Evolutionary conservation across 2,797 vertebrate species (phyloP), one percentile per base, ranked within the genome.

Genomic region (Octomys mimax): DNA sequence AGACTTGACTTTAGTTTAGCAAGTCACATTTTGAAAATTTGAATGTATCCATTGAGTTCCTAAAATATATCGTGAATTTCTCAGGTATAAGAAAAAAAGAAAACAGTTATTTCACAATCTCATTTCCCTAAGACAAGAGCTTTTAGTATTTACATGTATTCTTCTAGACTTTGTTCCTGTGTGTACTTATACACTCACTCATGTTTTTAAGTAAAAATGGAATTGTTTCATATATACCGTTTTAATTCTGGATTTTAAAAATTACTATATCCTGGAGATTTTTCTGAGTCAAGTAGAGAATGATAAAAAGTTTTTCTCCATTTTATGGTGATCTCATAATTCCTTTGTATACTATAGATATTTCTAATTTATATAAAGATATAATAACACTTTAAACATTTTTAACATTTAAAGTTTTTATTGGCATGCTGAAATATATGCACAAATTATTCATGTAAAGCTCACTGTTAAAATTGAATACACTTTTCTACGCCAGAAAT

Each of bases 1-100:
- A 59, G 62, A 97, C 73, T 39, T 84, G 75, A 92, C 46, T 31
- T 57, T 96, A 84, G 39, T 78, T 97, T 94, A 87, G 95, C 66
- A 96, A 71, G 39, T 81, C 92, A 84, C 24, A 80, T 92, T 96
- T 94, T 87, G 82, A 92, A 96, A 88, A 57, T 95, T 89, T 94
- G 57, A 95, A 91, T 94, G 95, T 96, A 93, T 95, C 62, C 61
- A 81, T 91, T 95, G 59, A 61, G 46, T 96, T 93, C 90, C 88
- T 91, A 89, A 97, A 95, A 85, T 93, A 24, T 79, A 71, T 95
- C 94, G 78, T 93, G 79, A 83, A 88, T 93, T 90, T 95, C 42
- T 96, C 92, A 75, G 81, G 6, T 90, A 88, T 83, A 49, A 91
- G 36, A 87, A 95, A 66, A 95, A 54, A 54, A 54, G 52, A 54